A percentile compares a stretch with the other conserved stretches of the same genome.
These are phyloP conservation scores for Narcine bancroftii DNA, from an alignment of 2,113 vertebrate genomes.

Conservation along the genomic window DNA sequence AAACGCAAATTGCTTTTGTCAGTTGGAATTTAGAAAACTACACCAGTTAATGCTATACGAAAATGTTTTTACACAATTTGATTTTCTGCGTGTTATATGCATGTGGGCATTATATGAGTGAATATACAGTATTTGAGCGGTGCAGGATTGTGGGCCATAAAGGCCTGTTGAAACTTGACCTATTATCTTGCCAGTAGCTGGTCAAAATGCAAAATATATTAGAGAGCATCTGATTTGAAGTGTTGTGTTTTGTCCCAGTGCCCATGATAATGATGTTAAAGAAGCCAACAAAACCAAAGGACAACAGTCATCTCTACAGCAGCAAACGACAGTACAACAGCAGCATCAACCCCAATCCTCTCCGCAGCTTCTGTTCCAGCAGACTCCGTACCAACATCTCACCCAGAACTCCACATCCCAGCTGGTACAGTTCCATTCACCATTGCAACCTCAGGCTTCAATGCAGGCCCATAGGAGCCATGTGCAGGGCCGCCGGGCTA, in stretches of 20 bases:
- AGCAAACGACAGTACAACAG: constrained; percentile 42
- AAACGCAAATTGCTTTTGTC: too few relatives aligned
- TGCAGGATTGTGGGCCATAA: too few relatives aligned
- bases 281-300: constrained; percentile 69
- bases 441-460: constrained; percentile 65
- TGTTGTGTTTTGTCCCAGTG: constrained; percentile 48
- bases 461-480: constrained; percentile 65
- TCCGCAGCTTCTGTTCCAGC: constrained; percentile 69
- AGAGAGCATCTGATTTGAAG: background rate
- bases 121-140: too few relatives aligned
- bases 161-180: background rate
- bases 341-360: constrained; percentile 49
- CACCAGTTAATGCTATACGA: too few relatives aligned
- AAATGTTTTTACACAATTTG: too few relatives aligned
- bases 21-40: too few relatives aligned
- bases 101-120: too few relatives aligned
- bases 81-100: too few relatives aligned
- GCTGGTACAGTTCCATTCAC: constrained; percentile 60
- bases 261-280: constrained; percentile 71
- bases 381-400: constrained; percentile 53
- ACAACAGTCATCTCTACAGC: constrained; percentile 48
- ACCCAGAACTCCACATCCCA: constrained; percentile 53
- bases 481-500: constrained; percentile 60
- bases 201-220: background rate
- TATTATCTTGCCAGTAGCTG: too few relatives aligned